Conservation (phyloP, 2,113 vertebrate species). For the Maccullochella peelii region DNA sequence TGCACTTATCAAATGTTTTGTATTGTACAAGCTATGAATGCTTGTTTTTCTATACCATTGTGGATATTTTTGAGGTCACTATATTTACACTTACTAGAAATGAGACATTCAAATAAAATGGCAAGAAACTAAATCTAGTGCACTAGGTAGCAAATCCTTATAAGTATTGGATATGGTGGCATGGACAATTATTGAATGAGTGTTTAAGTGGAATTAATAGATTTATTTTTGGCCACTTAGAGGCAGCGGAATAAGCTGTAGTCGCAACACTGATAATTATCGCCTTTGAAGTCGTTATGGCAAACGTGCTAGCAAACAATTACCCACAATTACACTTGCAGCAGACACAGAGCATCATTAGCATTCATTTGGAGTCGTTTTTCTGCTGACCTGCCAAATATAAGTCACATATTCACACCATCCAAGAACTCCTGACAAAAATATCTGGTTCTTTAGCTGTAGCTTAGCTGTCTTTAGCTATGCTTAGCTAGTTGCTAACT, state of each 20-base stretch:
- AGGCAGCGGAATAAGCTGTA: background rate
- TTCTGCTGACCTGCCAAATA: background rate
- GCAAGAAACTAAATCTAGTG: no score
- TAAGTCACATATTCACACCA: background rate
- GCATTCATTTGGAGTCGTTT: background rate
- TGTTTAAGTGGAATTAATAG: background rate
- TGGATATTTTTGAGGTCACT: background rate
- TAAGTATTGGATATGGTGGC: background rate
- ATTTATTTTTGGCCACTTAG: background rate
- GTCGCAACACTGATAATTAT: background rate
- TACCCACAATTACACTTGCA: no score
- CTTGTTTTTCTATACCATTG: background rate
- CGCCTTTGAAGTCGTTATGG: background rate
- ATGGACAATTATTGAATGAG: background rate
- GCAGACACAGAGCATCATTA: no score
- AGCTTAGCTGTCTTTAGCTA: no score
- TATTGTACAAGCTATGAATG: no score
- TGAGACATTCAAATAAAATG: no score
- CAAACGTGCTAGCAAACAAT: background rate
- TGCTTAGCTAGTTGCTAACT: background rate
- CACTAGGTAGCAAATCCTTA: no score
- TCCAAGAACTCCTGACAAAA: background rate
- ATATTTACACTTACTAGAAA: no score
- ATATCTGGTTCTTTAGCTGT: background rate
- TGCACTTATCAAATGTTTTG: background rate